Evolutionary conservation across 1,140 invertebrate genomes (phyloP), one percentile per base, ranked within the genome.

Genomic region (Lepidurus packardi): DNA sequence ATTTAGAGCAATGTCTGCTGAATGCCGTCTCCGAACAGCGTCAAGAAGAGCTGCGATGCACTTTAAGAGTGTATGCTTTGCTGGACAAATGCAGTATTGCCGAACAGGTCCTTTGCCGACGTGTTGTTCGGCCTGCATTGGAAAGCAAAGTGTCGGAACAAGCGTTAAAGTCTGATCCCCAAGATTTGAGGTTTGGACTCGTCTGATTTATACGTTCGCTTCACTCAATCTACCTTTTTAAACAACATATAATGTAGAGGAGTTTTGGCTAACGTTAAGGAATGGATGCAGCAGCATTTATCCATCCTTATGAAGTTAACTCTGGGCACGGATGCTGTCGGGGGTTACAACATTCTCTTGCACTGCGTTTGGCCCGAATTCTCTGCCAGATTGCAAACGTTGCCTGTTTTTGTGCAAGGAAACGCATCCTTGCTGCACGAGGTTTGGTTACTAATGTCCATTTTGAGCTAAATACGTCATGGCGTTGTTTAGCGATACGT

Each of bases 311-410:
- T 65, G 16, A 21, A 21, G 16, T 65, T 65, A 65, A 65, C 53
- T 7, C 13, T 65, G 21, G 53, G 53, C 7, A 78, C 82, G 80
- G 80, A 82, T 74, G 85, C 85, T 79, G 86, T 91, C n/a, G 89
- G 89, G 81, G 92, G 91, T 16, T 96, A 92, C 84, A 92, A 94
- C 84, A 96, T 97, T 85, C 84, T 96, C 75, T 89, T 95, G 0
- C 92, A 94, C 84, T 92, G 93, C 84, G 94, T 94, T 83, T 97
- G 94, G 94, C 89, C 91, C 43, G 94, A 96, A 86, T 88, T 97
- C 80, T 84, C 86, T 25, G 92, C 83, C 88, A 89, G 81, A 89
- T 93, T 79, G 87, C 91, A 47, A 89, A 92, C 83, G 86, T 94
- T 82, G 89, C 92, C 25, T 90, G 91, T 97, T 81, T 97, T 95